phyloP scores from a whole-genome alignment of 2,797 vertebrate species.

The Harpagifer antarcticus region DNA sequence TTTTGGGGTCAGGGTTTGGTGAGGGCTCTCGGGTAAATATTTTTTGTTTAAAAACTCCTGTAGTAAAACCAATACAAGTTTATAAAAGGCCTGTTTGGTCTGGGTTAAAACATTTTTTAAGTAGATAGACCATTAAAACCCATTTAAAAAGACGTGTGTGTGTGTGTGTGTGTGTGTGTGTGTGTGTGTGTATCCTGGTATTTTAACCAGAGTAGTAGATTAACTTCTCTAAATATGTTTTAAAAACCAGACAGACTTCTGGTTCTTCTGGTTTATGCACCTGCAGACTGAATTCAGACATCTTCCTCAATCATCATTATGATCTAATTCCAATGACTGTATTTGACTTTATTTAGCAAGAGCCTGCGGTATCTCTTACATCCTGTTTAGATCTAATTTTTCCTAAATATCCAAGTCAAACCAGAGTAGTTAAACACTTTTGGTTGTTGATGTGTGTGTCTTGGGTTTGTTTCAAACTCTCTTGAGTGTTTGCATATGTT shows the following conservation, averaged over 20 bases:
- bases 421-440: neutral
- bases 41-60: too few relatives aligned
- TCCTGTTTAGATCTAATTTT: neutral
- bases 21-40: too few relatives aligned
- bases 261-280: neutral
- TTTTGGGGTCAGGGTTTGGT: too few relatives aligned
- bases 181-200: neutral
- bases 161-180: too few relatives aligned
- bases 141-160: neutral
- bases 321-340: neutral
- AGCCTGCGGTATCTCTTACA: neutral
- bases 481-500: slow-evolving; percentile 1
- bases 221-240: neutral
- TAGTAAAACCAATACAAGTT: too few relatives aligned
- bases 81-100: too few relatives aligned
- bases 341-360: neutral
- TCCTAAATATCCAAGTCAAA: slow-evolving; percentile 11
- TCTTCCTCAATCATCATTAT: slow-evolving; percentile 1
- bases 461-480: neutral
- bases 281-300: neutral
- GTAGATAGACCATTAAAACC: too few relatives aligned
- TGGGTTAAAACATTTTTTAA: too few relatives aligned
- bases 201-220: neutral
- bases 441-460: neutral
- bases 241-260: neutral